A percentile compares a stretch with the other conserved stretches of the same genome.
Conservation (phyloP, 2,113 vertebrate species). For the Tringa solitaria region DNA sequence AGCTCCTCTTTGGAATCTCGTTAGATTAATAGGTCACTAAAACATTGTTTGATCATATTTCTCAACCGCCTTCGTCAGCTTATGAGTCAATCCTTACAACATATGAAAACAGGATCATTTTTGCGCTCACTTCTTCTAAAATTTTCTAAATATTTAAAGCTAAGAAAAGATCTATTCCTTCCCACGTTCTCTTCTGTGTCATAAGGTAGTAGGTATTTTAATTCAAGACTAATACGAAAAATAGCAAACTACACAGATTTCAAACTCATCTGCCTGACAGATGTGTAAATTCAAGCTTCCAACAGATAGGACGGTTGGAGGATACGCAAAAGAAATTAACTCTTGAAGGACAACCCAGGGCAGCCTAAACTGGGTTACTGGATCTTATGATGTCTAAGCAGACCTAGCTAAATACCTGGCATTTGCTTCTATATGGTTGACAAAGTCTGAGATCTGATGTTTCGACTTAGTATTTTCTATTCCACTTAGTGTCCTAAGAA, state of each 20-base stretch:
- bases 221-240: neutral
- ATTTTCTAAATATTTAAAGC: slow-evolving; percentile 13
- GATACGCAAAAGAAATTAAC: neutral
- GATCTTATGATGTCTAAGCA: neutral
- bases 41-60: slow-evolving; percentile 52
- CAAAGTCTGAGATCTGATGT: neutral
- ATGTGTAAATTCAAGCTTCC: neutral
- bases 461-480: neutral
- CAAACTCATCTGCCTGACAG: neutral
- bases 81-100: slow-evolving; percentile 2
- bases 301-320: neutral
- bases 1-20: neutral
- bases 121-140: neutral
- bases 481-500: neutral
- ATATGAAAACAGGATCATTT: slow-evolving; percentile 10
- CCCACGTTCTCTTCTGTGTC: neutral
- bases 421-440: neutral
- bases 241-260: neutral
- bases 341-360: neutral
- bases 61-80: neutral
- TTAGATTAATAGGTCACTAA: slow-evolving; percentile 50
- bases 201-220: neutral
- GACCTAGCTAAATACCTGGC: neutral
- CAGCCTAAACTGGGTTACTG: neutral
- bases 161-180: slow-evolving; percentile 38